Base-by-base conservation (phyloP, 2,113 vertebrate species). In the Planiliza haematocheilus region DNA sequence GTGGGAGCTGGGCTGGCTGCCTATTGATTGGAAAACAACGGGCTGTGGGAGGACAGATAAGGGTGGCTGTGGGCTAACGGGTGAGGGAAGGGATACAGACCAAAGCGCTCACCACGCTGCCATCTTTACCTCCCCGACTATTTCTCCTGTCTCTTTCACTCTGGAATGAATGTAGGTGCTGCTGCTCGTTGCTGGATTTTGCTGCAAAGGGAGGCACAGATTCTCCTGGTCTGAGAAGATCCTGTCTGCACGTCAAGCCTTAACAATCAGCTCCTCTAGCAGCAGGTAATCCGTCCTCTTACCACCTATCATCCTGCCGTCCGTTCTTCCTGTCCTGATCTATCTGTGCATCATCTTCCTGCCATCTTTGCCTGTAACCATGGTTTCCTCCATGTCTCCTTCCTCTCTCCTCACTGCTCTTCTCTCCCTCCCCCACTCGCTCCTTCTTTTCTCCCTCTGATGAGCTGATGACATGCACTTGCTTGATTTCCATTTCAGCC, bases 1-100 rank as follows among this genome's bases (percentile, higher is more conserved):
- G 79, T 87, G 68, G 30, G 82, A 46, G 81, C 87, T 65, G 88
- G 72, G 79, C 86, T 88, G 86, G 48, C 86, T 79, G 88, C 81
- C 86, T 87, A 92, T 90, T 93, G 92, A 92, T 86, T 90, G 89
- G 86, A 90, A 91, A 91, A 89, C 88, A 86, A 87, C 86, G 66
- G 67, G 83, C 85, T 79, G 81, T 82, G 84, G 79, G 79, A 89
- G 86, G 77, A 89, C 80, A 53, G 82, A 88, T 57, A 62, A 70
- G 80, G 83, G 70, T 7, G 87, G 72, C 81, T 83, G 87, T 81
- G 89, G 81, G 81, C 66, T 84, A 63, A 69, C 73, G 82, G 82
- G 75, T 76, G 74, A 84, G 85, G 78, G 80, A 73, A 71, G 74
- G 77, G 74, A 78, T n/a, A 79, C 77, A 39, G 61, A 88, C 50